Percentiles rank a stretch among this genome's conserved stretches.
Evolutionary conservation across 2,888 invertebrate genomes (phyloP).

Genomic region (Melipona bicolor): DNA sequence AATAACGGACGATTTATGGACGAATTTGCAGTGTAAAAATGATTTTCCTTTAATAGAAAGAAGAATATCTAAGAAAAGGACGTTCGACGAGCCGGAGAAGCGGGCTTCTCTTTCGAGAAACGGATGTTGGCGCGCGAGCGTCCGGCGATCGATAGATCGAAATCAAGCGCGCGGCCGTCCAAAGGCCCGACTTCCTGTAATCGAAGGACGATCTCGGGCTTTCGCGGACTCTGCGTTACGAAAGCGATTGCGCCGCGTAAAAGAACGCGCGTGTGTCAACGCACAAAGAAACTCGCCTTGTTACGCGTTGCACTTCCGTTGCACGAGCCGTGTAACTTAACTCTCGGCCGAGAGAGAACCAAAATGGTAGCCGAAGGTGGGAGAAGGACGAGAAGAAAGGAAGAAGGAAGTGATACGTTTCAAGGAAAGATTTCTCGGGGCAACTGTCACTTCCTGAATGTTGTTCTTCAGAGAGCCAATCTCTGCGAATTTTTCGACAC

Average conservation of each 20-base stretch:
- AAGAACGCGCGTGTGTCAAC: conserved; percentile 34
- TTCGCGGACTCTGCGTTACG: conserved; percentile 66
- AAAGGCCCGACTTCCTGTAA: conserved; percentile 62
- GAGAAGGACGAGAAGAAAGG: neutral
- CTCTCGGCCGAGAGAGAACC: neutral
- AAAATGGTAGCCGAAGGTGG: neutral
- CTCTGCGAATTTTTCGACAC: too few relatives aligned
- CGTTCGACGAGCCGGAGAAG: neutral
- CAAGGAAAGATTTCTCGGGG: conserved; percentile 17
- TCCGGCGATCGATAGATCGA: conserved; percentile 45
- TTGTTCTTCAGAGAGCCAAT: neutral
- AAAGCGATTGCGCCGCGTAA: conserved; percentile 53
- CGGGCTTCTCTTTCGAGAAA: neutral
- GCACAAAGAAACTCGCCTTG: conserved; percentile 56
- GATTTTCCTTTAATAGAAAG: neutral
- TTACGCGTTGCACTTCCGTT: conserved; percentile 69
- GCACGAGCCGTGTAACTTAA: conserved; percentile 47
- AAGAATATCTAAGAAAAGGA: neutral
- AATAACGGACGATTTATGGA: too few relatives aligned
- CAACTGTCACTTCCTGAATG: conserved; percentile 36
- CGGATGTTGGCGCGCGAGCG: neutral
- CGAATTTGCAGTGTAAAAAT: too few relatives aligned
- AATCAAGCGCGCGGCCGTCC: conserved; percentile 42
- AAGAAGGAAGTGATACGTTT: neutral
- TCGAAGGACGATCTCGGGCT: conserved; percentile 72